Evolutionary conservation across 2,888 invertebrate species (phyloP).

Genomic region (Pharmacophagus antenor): DNA sequence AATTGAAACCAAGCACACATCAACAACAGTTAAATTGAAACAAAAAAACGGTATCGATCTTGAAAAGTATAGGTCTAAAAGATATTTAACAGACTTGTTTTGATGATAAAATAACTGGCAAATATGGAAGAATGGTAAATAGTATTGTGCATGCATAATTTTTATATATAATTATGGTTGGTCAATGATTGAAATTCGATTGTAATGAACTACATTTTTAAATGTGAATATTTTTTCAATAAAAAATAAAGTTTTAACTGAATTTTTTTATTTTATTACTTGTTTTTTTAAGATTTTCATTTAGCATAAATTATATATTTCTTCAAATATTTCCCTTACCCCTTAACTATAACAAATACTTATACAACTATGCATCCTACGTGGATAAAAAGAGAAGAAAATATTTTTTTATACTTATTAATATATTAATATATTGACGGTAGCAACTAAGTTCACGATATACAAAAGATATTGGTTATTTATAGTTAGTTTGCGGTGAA

Average conservation of each 20-base stretch:
- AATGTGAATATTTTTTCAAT: background rate
- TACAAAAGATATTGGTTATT: conserved; percentile 45
- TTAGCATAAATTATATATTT: no score
- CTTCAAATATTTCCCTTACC: no score
- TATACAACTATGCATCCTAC: no score
- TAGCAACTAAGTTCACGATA: conserved; percentile 35
- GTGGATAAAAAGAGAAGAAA: background rate
- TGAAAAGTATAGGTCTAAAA: conserved; percentile 20
- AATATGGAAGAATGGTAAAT: conserved; percentile 20
- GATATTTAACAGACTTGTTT: conserved; percentile 24
- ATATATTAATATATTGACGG: conserved; percentile 5
- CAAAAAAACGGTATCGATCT: conserved; percentile 20
- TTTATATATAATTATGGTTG: conserved; percentile 8
- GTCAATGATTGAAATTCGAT: background rate
- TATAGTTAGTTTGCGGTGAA: conserved; percentile 49
- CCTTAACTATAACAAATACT: no score
- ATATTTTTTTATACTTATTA: background rate
- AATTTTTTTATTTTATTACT: no score
- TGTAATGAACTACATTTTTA: background rate
- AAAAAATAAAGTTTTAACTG: no score
- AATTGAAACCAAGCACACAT: conserved; percentile 16
- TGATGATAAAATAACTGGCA: conserved; percentile 26
- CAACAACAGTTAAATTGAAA: conserved; percentile 12
- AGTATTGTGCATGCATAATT: conserved; percentile 31
- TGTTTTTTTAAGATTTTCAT: no score